These are phyloP conservation scores for Hylomyscus alleni DNA, from an alignment of 2,797 vertebrate genomes.

Conservation along the genomic window DNA sequence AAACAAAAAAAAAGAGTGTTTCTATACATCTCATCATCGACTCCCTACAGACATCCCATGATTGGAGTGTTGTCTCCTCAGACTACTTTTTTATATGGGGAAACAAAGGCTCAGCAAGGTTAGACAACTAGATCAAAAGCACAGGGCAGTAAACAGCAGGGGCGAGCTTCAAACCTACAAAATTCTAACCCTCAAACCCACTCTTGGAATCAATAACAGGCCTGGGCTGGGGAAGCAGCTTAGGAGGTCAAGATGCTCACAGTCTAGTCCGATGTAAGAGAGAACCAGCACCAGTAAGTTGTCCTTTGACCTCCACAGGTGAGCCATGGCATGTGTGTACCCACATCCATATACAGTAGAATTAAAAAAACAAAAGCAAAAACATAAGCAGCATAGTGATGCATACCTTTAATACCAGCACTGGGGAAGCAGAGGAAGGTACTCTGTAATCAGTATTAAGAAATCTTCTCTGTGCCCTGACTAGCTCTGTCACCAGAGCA, in stretches of 20 bases:
- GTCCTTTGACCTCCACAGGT: background rate
- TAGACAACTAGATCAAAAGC: conserved; percentile 27
- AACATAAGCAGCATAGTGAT: background rate
- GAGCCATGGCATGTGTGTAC: background rate
- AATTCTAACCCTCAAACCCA: conserved; percentile 56
- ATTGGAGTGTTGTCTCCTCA: background rate
- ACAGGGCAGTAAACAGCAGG: conserved; percentile 16
- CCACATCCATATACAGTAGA: background rate
- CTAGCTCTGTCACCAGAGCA: background rate
- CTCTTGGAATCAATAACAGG: background rate
- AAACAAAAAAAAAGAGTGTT: no score
- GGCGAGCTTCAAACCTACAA: conserved; percentile 27
- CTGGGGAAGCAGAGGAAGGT: background rate
- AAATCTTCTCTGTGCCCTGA: background rate
- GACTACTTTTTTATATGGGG: conserved; percentile 17
- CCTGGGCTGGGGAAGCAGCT: background rate
- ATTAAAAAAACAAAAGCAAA: background rate
- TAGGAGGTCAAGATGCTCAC: background rate
- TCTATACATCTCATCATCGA: conserved; percentile 5
- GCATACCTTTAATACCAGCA: background rate
- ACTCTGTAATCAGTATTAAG: conserved; percentile 57
- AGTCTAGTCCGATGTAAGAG: background rate
- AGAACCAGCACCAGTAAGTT: background rate
- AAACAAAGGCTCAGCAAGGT: conserved; percentile 24
- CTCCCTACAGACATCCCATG: background rate